Conservation (phyloP, 2,113 vertebrate genomes). For the Chroicocephalus ridibundus region DNA sequence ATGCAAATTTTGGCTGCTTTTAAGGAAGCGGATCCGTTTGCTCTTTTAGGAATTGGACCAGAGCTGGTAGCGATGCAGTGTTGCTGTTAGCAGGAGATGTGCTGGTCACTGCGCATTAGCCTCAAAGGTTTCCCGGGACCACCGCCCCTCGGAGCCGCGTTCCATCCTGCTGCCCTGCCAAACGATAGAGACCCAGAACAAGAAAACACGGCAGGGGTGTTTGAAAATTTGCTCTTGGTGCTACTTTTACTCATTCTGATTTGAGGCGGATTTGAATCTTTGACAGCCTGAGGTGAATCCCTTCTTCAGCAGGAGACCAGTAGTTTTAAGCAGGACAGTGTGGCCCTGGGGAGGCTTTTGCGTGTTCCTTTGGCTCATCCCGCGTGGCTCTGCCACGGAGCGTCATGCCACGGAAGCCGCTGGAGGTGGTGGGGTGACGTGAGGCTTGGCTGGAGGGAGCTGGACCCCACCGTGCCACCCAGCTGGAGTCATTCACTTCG, state of each 20-base stretch:
- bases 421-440: not conserved
- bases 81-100: too few species aligned
- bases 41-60: not conserved
- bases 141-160: not conserved
- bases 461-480: not conserved
- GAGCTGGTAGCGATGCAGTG: not conserved
- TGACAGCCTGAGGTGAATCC: not conserved
- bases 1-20: not conserved
- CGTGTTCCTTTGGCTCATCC: not conserved
- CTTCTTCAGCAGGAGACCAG: accelerated
- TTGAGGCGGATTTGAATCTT: not conserved
- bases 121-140: not conserved
- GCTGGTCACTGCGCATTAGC: not conserved
- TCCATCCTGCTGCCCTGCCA: not conserved
- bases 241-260: not conserved
- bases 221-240: not conserved
- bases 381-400: not conserved
- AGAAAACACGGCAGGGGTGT: not conserved
- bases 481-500: not conserved
- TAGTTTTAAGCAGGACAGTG: not conserved
- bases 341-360: not conserved
- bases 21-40: not conserved
- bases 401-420: not conserved
- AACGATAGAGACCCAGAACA: too few species aligned
- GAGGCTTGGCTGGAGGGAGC: not conserved